Evolutionary conservation across 2,113 vertebrate genomes (phyloP), one percentile per base, ranked within the genome.

Genomic region (Rhizomys pruinosus): DNA sequence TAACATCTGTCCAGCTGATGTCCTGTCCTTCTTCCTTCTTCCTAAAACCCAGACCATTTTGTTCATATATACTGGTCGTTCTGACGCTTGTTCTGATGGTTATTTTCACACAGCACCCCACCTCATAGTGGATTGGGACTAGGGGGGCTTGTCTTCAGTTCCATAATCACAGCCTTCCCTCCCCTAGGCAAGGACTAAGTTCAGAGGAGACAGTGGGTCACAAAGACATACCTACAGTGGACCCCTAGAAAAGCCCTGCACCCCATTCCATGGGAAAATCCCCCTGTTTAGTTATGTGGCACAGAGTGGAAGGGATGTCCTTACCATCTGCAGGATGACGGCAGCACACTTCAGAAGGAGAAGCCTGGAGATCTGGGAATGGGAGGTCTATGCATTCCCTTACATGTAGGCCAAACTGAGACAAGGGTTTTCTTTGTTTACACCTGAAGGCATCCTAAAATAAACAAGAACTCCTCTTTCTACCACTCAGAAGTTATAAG

Each of bases 381-480:
- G 72, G 17, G 8, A 42, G 57, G 44, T 32, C 29, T 72, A 57
- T 61, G 16, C 10, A 47, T 77, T 84, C 61, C 69, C 76, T 76
- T 77, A 34, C 72, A 71, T 27, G 22, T 72, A 57, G 87, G 32
- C 47, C 66, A 84, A 42, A 47, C 34, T 89, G 68, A 79, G 55
- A 61, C 42, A 37, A n/a, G 37, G 7, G 16, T 90, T 89, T 87
- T 87, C 55, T 95, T 78, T 76, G 23, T 15, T 29, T 72, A 37
- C 6, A 44, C 27, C 61, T 93, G 52, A 90, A 81, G 91, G 42
- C 29, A 90, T 44, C 74, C 25, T 93, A n/a, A 74, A 87, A 63
- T 8, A 69, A 89, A 69, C 16, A 81, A 23, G 3, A 55, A 29
- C 15, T 52, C 15, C 32, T 29, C 17, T 42, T 2, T 16, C 66